Base-by-base conservation (phyloP, 2,797 vertebrate genomes). In the Discoglossus pictus region DNA sequence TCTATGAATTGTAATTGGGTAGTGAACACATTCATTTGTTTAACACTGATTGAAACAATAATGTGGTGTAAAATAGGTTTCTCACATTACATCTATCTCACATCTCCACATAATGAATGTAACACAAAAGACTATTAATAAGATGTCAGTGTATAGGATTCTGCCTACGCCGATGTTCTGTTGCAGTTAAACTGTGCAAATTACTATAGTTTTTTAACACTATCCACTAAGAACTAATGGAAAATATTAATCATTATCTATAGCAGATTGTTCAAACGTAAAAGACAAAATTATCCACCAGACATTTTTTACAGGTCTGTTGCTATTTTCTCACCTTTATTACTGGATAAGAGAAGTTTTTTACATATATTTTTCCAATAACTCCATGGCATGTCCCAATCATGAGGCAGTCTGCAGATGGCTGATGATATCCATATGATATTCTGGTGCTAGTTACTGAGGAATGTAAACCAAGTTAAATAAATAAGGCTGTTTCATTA, bases 1-100 rank as follows among this genome's bases (percentile, higher is more conserved):
- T 46, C 20, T 64, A 40, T 67, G 44, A 72, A 71, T 17, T n/a
- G n/a, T 74, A 78, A 76, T 74, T 71, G 61, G 38, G 70, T 44
- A 76, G 59, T 23, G 73, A 76, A 73, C 63, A 21, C 75, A 77
- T 73, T 68, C 0, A 68, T 72, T 73, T 73, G 31, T 74, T 80
- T 74, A 76, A 76, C 47, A 61, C 23, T 66, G 50, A 78, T 72
- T 77, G 72, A 74, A 77, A 59, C 47, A 67, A 36, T 58, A 42
- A 66, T 68, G 7, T 35, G 27, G 11, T 42, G 40, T 24, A 65
- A 36, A 44, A 15, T 75, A 2, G 0, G 35, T 40, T 60, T 75
- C 69, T 63, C 63, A 39, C 25, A 59, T 72, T 38, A 15, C 0
- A 0, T 21, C 62, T 62, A 58, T 61, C 62, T 75, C 60, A 48